Conservation (phyloP, 2,797 vertebrate species). For the Platyrinchus mystaceus region DNA sequence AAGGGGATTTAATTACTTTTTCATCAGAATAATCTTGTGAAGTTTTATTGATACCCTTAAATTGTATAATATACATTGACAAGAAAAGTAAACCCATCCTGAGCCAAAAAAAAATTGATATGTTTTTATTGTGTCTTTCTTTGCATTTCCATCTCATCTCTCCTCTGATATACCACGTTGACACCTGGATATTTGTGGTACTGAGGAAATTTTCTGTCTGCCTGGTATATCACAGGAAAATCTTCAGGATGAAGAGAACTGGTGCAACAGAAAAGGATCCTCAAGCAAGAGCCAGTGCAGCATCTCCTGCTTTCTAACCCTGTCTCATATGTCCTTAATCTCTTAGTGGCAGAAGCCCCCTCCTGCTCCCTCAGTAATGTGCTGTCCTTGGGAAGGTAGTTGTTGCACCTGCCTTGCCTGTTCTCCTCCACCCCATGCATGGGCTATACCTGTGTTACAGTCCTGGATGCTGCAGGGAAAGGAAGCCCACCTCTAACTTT, state of each 20-base stretch:
- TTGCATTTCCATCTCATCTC: neutral
- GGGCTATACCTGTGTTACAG: neutral
- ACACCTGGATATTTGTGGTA: neutral
- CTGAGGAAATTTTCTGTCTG: neutral
- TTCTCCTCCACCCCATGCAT: fast-evolving
- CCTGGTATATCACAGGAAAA: neutral
- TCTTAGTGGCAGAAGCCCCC: neutral
- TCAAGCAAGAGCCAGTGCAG: neutral
- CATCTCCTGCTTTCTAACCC: neutral
- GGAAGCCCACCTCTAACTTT: neutral
- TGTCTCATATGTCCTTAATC: neutral
- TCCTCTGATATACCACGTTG: neutral
- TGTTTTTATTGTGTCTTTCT: neutral
- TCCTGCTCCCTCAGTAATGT: neutral
- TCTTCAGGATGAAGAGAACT: neutral
- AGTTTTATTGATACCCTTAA: neutral
- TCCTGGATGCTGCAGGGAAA: neutral
- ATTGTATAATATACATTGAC: neutral
- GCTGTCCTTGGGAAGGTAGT: neutral
- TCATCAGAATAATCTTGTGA: neutral
- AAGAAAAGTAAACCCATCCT: neutral
- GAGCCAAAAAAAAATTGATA: neutral
- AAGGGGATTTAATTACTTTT: neutral
- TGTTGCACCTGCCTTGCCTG: neutral
- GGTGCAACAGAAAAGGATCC: neutral